These are phyloP conservation scores for Venustaconcha ellipsiformis DNA, from an alignment of 1,140 invertebrate species.

Conservation along the genomic window DNA sequence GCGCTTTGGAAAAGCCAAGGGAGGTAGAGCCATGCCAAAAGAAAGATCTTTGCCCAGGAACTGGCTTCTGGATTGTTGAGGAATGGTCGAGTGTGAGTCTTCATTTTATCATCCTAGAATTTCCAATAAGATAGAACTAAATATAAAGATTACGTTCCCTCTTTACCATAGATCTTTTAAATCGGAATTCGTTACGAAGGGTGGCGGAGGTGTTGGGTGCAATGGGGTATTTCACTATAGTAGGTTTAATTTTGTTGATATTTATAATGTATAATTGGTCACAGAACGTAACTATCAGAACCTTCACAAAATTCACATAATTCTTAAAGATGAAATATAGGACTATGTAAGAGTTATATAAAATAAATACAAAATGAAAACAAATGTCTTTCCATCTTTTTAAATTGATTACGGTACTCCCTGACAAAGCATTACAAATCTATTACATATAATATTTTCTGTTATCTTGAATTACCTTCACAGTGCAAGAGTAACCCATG, in stretches of 20 bases:
- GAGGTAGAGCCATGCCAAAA: slow-evolving; percentile 76
- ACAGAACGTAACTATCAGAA: too few species aligned
- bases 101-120: background rate
- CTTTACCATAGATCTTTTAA: background rate
- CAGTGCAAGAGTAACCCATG: slow-evolving; percentile 69
- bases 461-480: slow-evolving; percentile 15
- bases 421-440: background rate
- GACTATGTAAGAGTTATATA: too few species aligned
- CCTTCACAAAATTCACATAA: too few species aligned
- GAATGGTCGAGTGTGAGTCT: slow-evolving; percentile 67
- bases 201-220: too few species aligned
- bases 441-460: background rate
- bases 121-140: background rate
- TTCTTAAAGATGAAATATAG: too few species aligned
- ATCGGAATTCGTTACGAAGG: background rate
- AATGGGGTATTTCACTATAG: too few species aligned
- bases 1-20: slow-evolving; percentile 72
- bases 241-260: too few species aligned
- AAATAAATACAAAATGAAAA: too few species aligned
- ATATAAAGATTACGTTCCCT: background rate
- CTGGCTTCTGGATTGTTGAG: slow-evolving; percentile 48
- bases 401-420: background rate
- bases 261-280: too few species aligned
- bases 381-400: background rate
- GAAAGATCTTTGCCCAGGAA: slow-evolving; percentile 73